Conservation (phyloP, 2,113 vertebrate genomes). For the Motacilla alba region DNA sequence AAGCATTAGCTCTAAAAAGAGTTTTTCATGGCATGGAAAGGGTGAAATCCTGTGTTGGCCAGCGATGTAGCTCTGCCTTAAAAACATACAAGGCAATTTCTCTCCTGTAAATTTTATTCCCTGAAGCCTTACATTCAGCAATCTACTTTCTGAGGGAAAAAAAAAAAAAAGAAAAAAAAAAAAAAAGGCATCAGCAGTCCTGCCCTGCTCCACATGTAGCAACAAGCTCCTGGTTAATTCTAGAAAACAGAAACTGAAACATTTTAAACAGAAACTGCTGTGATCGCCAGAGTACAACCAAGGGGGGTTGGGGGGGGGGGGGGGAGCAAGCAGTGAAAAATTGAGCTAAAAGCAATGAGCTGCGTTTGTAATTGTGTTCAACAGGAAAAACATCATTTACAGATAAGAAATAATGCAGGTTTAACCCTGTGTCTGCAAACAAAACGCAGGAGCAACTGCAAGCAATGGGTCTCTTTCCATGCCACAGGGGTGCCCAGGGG, state of each 20-base stretch:
- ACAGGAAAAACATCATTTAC: neutral
- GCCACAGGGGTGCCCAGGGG: neutral
- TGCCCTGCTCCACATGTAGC: constrained; percentile 40
- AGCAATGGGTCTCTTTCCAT: neutral
- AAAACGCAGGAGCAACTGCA: neutral
- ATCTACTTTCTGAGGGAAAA: neutral
- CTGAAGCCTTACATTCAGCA: constrained; percentile 40
- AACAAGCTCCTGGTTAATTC: constrained; percentile 50
- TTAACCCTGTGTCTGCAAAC: neutral
- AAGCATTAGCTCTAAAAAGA: neutral
- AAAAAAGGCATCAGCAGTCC: neutral
- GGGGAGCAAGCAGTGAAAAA: neutral
- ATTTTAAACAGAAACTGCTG: constrained; percentile 55
- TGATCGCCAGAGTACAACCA: neutral
- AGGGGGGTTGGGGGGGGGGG: neutral
- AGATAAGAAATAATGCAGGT: neutral
- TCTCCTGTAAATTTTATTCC: constrained; percentile 43
- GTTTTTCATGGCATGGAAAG: neutral
- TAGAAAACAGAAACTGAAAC: constrained; percentile 49
- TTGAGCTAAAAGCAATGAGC: neutral
- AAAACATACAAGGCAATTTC: constrained; percentile 8
- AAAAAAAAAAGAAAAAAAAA: neutral
- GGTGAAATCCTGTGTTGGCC: neutral
- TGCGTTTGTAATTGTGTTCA: neutral
- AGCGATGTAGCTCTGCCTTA: neutral